phyloP scores from a whole-genome alignment of 2,888 invertebrate species.

The Doris montereyensis region DNA sequence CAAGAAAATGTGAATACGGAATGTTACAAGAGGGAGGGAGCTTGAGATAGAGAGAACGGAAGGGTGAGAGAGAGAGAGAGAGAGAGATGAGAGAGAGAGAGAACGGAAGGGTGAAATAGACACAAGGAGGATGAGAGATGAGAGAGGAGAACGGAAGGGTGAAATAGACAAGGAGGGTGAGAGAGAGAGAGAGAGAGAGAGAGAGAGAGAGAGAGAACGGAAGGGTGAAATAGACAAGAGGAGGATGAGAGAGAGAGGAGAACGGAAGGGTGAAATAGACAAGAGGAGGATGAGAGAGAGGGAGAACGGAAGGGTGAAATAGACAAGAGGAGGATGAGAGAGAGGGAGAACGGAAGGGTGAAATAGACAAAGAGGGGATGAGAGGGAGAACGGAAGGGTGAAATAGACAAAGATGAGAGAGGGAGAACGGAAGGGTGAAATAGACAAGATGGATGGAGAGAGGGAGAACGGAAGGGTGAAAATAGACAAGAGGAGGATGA shows the following conservation, averaged over 20 bases:
- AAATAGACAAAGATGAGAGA: neutral
- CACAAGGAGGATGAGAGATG: neutral
- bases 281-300: slow-evolving; percentile 6
- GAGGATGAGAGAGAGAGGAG: too few relatives aligned
- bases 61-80: too few relatives aligned
- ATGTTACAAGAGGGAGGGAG: too few relatives aligned
- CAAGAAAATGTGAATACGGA: too few relatives aligned
- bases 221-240: too few relatives aligned
- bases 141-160: neutral
- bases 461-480: neutral
- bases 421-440: neutral
- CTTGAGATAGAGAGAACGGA: too few relatives aligned
- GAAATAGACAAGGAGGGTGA: too few relatives aligned
- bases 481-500: neutral
- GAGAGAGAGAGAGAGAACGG: too few relatives aligned
- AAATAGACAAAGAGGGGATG: neutral
- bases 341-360: neutral
- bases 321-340: neutral
- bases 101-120: neutral
- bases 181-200: neutral
- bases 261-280: too few relatives aligned
- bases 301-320: neutral
- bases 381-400: neutral
- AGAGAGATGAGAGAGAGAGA: too few relatives aligned
- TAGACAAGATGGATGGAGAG: too few relatives aligned